Base-by-base conservation (phyloP, 1,140 invertebrate species). In the Periplaneta americana region DNA sequence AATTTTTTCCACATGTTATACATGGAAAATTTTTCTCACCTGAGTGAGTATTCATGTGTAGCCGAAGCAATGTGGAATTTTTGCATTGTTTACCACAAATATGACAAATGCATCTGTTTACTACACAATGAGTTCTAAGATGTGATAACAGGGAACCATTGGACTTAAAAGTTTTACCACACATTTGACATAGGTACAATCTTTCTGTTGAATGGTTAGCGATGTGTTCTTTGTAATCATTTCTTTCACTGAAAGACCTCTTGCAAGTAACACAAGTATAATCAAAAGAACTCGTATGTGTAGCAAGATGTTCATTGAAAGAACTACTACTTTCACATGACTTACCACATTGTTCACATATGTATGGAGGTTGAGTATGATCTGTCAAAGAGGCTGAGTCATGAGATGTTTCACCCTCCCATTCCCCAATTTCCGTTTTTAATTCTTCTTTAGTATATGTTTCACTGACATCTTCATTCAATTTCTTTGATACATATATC, bases 71-170 rank as follows among this genome's bases (percentile, higher is more conserved):
- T 28, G 22, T 48, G 8, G 11, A 22, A 13, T 39, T 35, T 13
- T 35, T 35, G 66, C 75, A 80, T 34, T 11, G 15, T 34, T 80
- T 80, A 22, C 79, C 48, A 33, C 79, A 80, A 18, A 80, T 48
- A 15, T 57, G 35, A 74, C 79, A 80, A 32, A 80, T 15, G n/a
- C 18, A 57, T 78, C 34, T 75, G 32, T 82, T 82, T 78, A 37
- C 75, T 11, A 34, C 81, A 15, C 75, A 34, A 34, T 82, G 81
- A 48, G n/a, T 34, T 22, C 75, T 75, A 4, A 66, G 74, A 48
- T 82, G 81, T 48, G 36, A 79, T 32, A 76, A 2, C 5, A 82
- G 35, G 28, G 48, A 66, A 66, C 22, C 28, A n/a, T 66, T 66
- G 28, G 22, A 66, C 11, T n/a, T 66, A n/a, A 66, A n/a, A n/a